Evolutionary conservation across 2,797 vertebrate genomes (phyloP).

Genomic region (Clamator glandarius): DNA sequence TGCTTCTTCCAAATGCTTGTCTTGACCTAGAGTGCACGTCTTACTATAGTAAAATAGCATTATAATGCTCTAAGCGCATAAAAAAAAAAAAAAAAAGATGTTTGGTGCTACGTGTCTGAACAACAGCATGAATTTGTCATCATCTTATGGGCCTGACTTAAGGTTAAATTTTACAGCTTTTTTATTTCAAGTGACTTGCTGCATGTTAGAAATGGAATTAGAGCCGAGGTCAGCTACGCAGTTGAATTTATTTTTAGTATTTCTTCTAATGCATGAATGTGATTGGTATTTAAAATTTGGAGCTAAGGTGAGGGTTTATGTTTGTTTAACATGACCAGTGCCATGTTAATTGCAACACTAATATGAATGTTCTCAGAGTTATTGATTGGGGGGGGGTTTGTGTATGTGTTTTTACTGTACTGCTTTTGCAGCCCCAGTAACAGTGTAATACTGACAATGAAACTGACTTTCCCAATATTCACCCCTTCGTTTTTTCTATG

Average conservation of each 20-base stretch:
- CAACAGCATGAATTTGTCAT: neutral
- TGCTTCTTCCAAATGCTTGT: neutral
- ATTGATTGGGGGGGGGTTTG: neutral
- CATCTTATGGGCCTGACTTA: neutral
- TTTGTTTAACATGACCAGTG: accelerated
- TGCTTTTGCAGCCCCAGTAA: neutral
- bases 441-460: accelerated
- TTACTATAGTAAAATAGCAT: neutral
- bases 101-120: neutral
- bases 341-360: neutral
- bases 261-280: neutral
- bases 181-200: neutral
- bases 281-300: neutral
- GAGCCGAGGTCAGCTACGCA: neutral
- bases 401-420: neutral
- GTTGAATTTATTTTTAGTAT: neutral
- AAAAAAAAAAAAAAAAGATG: accelerated
- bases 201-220: neutral
- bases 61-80: neutral
- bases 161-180: neutral
- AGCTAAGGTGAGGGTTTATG: neutral
- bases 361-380: neutral
- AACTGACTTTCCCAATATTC: neutral
- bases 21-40: neutral
- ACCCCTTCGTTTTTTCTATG: accelerated